phyloP scores from a whole-genome alignment of 2,797 vertebrate species.

The Oophaga sylvatica region DNA sequence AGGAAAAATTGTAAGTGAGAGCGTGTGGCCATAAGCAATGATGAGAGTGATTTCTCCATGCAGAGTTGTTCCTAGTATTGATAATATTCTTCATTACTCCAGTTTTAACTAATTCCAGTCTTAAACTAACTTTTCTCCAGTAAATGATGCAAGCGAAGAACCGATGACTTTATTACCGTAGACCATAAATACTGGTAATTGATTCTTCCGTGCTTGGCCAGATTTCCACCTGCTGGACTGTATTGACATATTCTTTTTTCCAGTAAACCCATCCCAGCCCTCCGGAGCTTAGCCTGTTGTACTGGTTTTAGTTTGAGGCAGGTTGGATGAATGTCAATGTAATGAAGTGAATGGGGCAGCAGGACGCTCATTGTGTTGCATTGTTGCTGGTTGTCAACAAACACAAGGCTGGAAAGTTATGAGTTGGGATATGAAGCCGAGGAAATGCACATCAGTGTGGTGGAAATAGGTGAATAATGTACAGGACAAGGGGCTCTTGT shows the following conservation, averaged over 20 bases:
- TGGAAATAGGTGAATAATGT: conserved; percentile 34
- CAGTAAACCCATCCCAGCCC: conserved; percentile 3
- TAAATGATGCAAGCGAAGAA: not conserved
- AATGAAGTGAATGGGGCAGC: conserved; percentile 26
- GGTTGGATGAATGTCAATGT: conserved; percentile 43
- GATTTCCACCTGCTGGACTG: not conserved
- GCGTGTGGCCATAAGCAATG: too few species aligned
- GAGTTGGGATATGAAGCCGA: not conserved
- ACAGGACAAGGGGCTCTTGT: conserved; percentile 7
- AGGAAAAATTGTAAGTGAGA: too few species aligned
- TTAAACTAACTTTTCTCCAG: not conserved
- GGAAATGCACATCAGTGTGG: not conserved
- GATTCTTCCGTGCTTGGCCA: not conserved
- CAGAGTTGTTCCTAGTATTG: too few species aligned
- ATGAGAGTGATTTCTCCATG: too few species aligned
- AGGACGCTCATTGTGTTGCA: conserved; percentile 44
- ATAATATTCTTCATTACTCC: too few species aligned
- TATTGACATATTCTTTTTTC: not conserved
- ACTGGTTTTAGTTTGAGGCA: conserved; percentile 23
- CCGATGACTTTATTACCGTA: not conserved
- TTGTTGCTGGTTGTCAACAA: conserved; percentile 54
- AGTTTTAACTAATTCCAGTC: too few species aligned
- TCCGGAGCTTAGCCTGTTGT: conserved; percentile 11
- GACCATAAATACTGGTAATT: too few species aligned
- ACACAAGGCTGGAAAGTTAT: conserved; percentile 32